phyloP scores from a whole-genome alignment of 2,797 vertebrate species.

The Malurus splendens region DNA sequence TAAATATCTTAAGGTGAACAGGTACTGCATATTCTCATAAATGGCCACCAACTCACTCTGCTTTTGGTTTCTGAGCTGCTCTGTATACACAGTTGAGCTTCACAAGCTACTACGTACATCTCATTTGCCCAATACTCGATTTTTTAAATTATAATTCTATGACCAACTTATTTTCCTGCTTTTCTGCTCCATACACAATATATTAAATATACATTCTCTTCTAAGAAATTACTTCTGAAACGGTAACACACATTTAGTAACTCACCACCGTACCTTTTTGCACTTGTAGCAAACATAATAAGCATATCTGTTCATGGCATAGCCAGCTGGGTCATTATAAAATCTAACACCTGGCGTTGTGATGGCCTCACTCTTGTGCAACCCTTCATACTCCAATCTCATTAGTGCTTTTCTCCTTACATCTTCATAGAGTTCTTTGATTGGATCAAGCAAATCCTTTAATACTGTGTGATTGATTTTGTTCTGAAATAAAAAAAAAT shows the following conservation, averaged over 20 bases:
- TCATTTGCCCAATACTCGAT: neutral
- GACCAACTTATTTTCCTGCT: neutral
- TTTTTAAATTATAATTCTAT: neutral
- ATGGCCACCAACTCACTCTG: neutral
- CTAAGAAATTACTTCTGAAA: neutral
- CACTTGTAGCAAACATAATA: constrained; percentile 99
- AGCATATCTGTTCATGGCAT: constrained; percentile 98
- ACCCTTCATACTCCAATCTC: constrained; percentile 95
- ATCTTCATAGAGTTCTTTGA: constrained; percentile 97
- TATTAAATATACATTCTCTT: neutral
- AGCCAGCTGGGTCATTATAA: constrained; percentile 97
- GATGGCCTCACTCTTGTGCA: constrained; percentile 98
- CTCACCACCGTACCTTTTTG: constrained; percentile 84
- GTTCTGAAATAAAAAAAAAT: constrained; percentile 78
- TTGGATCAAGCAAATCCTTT: constrained; percentile 96
- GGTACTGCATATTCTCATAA: neutral
- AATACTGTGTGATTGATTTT: constrained; percentile 98
- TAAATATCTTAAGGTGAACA: neutral
- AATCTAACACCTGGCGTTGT: constrained; percentile 96
- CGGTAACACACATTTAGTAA: neutral
- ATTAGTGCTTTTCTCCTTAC: constrained; percentile 96
- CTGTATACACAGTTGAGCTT: neutral
- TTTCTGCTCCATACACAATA: neutral
- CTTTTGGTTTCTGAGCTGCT: neutral
- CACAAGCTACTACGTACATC: neutral